These are phyloP conservation scores for Acanthiza pusilla DNA, from an alignment of 2,797 vertebrate genomes.

Conservation along the genomic window DNA sequence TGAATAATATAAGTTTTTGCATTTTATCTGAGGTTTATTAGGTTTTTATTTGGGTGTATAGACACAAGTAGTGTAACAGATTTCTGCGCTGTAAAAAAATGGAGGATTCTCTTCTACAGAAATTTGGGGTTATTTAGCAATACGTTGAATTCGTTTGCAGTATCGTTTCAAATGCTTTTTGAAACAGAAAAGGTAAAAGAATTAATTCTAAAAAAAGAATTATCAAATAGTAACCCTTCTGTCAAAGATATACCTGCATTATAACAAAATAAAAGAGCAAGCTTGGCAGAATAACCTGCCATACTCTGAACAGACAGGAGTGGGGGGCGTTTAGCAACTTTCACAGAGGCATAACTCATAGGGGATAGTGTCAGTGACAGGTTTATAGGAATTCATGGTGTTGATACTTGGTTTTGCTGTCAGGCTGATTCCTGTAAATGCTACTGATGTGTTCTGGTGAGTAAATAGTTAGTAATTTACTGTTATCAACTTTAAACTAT, in stretches of 20 bases:
- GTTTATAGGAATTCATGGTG: constrained; percentile 70
- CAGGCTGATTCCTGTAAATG: constrained; percentile 69
- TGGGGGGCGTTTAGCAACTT: not conserved
- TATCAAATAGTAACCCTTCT: not conserved
- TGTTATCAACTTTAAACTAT: constrained; percentile 65
- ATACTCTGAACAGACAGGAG: not conserved
- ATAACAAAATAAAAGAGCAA: not conserved
- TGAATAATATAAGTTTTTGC: not conserved
- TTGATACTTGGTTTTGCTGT: constrained; percentile 66
- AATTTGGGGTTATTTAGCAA: not conserved
- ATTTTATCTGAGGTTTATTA: not conserved
- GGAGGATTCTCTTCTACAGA: not conserved
- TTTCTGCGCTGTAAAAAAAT: not conserved
- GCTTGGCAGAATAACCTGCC: not conserved
- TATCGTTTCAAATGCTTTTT: not conserved
- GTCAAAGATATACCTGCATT: not conserved
- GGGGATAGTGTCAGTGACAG: constrained; percentile 68
- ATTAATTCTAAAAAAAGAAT: not conserved
- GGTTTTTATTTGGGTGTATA: not conserved
- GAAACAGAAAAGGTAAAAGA: not conserved
- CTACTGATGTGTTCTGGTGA: constrained; percentile 48
- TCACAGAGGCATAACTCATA: constrained; percentile 58
- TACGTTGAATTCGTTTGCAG: not conserved
- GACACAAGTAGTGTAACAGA: not conserved
- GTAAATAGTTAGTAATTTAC: constrained; percentile 53